Evolutionary conservation across 2,113 vertebrate species (phyloP).

Genomic region (Plotosus lineatus): DNA sequence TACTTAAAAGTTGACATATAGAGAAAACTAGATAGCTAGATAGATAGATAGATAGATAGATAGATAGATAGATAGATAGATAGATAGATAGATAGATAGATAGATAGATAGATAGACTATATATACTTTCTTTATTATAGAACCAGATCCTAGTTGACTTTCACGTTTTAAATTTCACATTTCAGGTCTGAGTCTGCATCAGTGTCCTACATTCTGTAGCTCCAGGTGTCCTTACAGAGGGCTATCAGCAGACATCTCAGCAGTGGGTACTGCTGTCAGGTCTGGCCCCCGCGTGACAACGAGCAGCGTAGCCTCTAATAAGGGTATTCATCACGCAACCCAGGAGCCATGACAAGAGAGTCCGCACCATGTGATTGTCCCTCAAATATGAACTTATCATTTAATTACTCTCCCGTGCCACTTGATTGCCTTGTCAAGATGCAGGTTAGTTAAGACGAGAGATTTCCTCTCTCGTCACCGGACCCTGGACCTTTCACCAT

Average conservation of each 20-base stretch:
- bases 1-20: neutral
- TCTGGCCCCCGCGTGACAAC: constrained; percentile 68
- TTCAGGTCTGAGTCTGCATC: constrained; percentile 17
- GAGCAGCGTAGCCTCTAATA: constrained; percentile 82
- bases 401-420: constrained; percentile 82
- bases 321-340: constrained; percentile 83
- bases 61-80: no score
- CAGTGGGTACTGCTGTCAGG: constrained; percentile 63
- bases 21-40: neutral
- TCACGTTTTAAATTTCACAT: constrained; percentile 13
- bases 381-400: constrained; percentile 89
- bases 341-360: constrained; percentile 75
- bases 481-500: constrained; percentile 66
- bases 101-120: no score
- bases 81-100: no score
- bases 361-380: constrained; percentile 78
- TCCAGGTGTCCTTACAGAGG: constrained; percentile 53
- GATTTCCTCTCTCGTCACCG: constrained; percentile 63
- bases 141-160: constrained; percentile 24
- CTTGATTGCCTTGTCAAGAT: constrained; percentile 78
- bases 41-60: no score
- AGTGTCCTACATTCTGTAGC: constrained; percentile 46
- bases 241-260: constrained; percentile 51
- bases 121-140: constrained; percentile 1
- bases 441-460: constrained; percentile 83